Base-by-base conservation (phyloP, 92 coral and sea anemone genomes). In the Palythoa grandis region DNA sequence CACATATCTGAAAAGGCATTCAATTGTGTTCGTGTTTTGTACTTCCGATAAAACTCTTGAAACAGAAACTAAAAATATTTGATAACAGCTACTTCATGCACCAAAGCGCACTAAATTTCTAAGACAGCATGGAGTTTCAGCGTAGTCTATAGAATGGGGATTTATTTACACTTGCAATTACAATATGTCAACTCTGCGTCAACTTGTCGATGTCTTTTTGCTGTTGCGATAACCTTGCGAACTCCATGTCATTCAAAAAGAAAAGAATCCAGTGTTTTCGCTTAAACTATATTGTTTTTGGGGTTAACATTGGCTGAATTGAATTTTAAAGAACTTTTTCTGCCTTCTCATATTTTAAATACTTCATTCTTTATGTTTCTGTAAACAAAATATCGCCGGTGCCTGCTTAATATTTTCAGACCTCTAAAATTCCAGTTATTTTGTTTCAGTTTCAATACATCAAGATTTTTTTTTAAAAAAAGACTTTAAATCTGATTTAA, bases 161-260 rank as follows among this genome's bases (percentile, higher is more conserved):
- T 65, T 17, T 66, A 52, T 80, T 79, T 80, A 48, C 48, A 47
- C 52, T 66, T 47, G 58, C 74, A 80, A 66, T 80, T 65, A 50
- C 38, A 47, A 66, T 16, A 13, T 65, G 75, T 48, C 85, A 80
- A 24, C 12, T 24, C 74, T 40, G 74, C 61, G 85, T 65, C 85
- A 80, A 67, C 43, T 66, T 80, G 85, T 80, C 85, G 85, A 80
- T 53, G 60, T 40, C 66, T 80, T 48, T 68, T 52, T 48, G 7
- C 61, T 80, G 15, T 80, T 80, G 47, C 66, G 85, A 80, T 80
- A 80, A 80, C 85, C 85, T 39, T 39, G 43, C 56, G 72, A 65
- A 40, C 84, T 63, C 19, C 22, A n/a, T 17, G 38, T n/a, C 73
- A n/a, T 61, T 48, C 74, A 53, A 54, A 76, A 19, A 52, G 53